These are phyloP conservation scores for Aphelocoma coerulescens DNA, from an alignment of 2,113 vertebrate genomes.

Conservation along the genomic window DNA sequence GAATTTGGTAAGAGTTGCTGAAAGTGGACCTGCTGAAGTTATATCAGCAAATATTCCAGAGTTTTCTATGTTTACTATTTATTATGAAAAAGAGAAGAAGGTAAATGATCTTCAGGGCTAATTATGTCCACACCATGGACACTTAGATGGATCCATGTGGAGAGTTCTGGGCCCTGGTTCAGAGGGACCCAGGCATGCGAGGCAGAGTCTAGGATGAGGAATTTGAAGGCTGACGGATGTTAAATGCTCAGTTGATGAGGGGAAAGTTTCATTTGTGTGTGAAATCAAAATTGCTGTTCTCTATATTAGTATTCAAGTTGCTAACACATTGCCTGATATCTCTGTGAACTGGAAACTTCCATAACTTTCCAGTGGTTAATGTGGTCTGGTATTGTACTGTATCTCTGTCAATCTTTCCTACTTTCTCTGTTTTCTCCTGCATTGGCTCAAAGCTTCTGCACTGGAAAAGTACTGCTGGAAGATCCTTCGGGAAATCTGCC, in stretches of 20 bases:
- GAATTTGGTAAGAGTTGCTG: not conserved
- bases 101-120: not conserved
- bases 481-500: constrained; percentile 57
- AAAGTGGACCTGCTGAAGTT: not conserved
- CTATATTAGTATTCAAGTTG: not conserved
- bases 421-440: constrained; percentile 17
- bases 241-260: not conserved
- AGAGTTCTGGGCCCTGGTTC: not conserved
- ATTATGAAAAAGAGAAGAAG: not conserved
- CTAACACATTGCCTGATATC: not conserved
- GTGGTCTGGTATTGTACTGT: not conserved
- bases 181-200: rapidly evolving
- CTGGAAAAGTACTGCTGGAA: constrained; percentile 54
- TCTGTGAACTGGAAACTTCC: not conserved
- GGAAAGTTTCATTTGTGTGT: not conserved
- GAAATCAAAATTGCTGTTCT: not conserved
- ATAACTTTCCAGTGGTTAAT: not conserved
- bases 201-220: not conserved
- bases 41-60: not conserved
- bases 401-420: not conserved
- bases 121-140: not conserved
- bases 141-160: not conserved
- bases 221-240: not conserved
- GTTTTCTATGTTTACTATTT: not conserved
- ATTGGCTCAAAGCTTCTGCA: constrained; percentile 26